Percentiles rank a stretch among this genome's conserved stretches.
Evolutionary conservation across 2,797 vertebrate genomes (phyloP).

Genomic region (Eleutherodactylus coqui): DNA sequence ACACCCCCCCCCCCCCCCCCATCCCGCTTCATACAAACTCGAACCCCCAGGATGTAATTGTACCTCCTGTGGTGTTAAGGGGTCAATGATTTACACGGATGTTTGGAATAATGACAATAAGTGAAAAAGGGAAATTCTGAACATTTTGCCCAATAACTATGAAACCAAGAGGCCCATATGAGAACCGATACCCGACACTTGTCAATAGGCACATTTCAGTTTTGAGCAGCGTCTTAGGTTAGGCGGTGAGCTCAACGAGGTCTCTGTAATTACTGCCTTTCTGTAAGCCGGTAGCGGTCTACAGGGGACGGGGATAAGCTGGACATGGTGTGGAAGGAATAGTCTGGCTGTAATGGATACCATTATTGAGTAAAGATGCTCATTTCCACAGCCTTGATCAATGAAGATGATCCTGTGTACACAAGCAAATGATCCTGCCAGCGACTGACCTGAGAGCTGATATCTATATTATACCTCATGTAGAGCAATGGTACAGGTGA

Average conservation of each 20-base stretch:
- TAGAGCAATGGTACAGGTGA: not conserved
- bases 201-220: conserved; percentile 67
- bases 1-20: no score
- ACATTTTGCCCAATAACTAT: no score
- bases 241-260: conserved; percentile 75
- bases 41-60: no score
- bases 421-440: conserved; percentile 33
- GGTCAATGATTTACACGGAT: no score
- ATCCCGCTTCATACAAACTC: no score
- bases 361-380: conserved; percentile 42
- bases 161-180: conserved; percentile 53
- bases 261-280: conserved; percentile 75
- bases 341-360: conserved; percentile 23
- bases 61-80: no score
- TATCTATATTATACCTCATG: conserved; percentile 7
- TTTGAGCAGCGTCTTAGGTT: conserved; percentile 62
- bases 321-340: not conserved
- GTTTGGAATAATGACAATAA: no score
- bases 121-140: no score
- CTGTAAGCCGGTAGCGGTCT: conserved; percentile 51
- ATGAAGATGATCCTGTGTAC: conserved; percentile 40
- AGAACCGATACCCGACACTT: conserved; percentile 59
- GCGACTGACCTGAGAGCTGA: not conserved
- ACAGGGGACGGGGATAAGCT: conserved; percentile 48
- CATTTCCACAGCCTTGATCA: conserved; percentile 20